Percentiles rank a stretch among this genome's conserved stretches.
Evolutionary conservation across 2,797 vertebrate species (phyloP).

Genomic region (Eleutherodactylus coqui): DNA sequence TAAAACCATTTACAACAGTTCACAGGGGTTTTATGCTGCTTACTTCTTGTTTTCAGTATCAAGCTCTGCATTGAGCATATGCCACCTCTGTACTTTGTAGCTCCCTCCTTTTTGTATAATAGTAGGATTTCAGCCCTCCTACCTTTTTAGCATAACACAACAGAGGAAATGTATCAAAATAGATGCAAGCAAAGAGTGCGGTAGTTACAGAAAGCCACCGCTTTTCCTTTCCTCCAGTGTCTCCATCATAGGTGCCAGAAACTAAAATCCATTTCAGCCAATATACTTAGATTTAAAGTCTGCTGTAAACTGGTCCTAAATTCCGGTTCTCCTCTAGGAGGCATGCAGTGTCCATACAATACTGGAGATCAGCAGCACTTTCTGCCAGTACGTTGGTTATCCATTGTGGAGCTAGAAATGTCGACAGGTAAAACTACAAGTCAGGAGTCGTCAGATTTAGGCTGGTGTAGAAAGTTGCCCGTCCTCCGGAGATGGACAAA

Average conservation of each 20-base stretch:
- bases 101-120: too few relatives aligned
- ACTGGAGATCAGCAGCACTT: not conserved
- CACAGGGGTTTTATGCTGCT: too few relatives aligned
- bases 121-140: too few relatives aligned
- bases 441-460: constrained; percentile 22
- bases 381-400: constrained; percentile 11
- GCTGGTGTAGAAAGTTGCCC: not conserved
- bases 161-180: not conserved
- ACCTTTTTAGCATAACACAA: not conserved
- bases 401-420: constrained; percentile 37
- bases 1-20: too few relatives aligned
- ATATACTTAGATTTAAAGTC: not conserved
- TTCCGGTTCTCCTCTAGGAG: constrained; percentile 33
- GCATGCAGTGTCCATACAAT: constrained; percentile 22
- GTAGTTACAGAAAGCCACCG: not conserved
- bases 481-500: not conserved
- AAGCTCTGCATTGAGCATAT: too few relatives aligned
- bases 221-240: not conserved
- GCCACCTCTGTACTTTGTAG: too few relatives aligned
- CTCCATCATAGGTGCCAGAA: not conserved
- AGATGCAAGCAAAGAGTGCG: not conserved
- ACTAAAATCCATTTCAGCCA: not conserved
- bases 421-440: constrained; percentile 32
- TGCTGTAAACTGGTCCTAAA: not conserved
- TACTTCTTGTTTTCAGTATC: too few relatives aligned